phyloP scores from a whole-genome alignment of 2,797 vertebrate species.

The Ctenochaetus hawaiiensis region DNA sequence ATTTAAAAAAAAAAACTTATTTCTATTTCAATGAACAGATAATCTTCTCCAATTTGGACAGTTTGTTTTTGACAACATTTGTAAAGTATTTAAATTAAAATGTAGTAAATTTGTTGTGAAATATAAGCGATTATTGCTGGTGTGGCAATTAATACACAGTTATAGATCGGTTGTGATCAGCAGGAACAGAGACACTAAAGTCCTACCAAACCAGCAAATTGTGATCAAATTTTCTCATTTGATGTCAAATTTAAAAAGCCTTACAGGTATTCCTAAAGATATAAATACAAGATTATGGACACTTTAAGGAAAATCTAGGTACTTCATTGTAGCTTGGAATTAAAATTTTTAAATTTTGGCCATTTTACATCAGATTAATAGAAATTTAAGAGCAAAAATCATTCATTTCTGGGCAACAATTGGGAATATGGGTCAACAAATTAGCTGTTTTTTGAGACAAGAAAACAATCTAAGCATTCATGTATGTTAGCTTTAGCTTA shows the following conservation, averaged over 20 bases:
- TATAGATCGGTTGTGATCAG: not conserved
- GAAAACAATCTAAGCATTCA: not conserved
- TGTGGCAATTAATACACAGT: constrained; percentile 6
- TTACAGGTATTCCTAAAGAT: not conserved
- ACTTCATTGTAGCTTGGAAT: too few relatives aligned
- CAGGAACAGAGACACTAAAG: constrained; percentile 1
- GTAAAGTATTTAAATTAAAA: not conserved
- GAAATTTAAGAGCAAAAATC: not conserved
- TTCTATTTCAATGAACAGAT: not conserved
- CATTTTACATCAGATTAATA: not conserved
- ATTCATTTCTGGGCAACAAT: not conserved
- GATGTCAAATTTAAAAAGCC: not conserved
- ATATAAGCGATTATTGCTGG: constrained; percentile 32
- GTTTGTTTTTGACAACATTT: not conserved
- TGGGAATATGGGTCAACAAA: not conserved
- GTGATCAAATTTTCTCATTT: not conserved
- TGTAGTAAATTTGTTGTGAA: not conserved
- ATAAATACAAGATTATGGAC: not conserved
- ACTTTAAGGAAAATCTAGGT: not conserved
- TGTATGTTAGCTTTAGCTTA: not conserved
- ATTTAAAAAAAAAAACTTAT: not conserved
- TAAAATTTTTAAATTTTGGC: not conserved
- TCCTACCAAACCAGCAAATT: not conserved
- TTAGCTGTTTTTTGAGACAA: not conserved
- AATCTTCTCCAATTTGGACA: not conserved